phyloP scores from a whole-genome alignment of 2,888 invertebrate species.

The Caenorhabditis angaria region DNA sequence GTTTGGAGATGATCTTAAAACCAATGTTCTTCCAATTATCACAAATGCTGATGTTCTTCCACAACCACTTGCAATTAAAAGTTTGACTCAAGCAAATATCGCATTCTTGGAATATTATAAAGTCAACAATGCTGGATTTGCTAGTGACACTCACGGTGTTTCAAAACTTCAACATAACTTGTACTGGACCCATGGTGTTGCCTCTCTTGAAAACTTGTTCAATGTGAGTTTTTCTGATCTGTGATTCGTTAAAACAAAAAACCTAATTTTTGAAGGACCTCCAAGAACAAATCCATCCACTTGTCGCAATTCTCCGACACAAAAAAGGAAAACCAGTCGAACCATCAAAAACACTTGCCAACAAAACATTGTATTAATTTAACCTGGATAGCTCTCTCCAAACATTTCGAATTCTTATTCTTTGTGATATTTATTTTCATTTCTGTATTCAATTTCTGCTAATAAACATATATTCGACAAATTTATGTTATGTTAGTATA shows the following conservation, averaged over 20 bases:
- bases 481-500: too few species aligned
- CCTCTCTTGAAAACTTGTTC: constrained; percentile 59
- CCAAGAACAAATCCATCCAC: constrained; percentile 60
- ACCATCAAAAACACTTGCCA: constrained; percentile 22
- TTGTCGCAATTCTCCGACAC: constrained; percentile 60
- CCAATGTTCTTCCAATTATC: constrained; percentile 65
- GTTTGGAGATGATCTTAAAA: constrained; percentile 66
- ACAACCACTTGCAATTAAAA: constrained; percentile 62
- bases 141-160: constrained; percentile 44
- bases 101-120: constrained; percentile 67
- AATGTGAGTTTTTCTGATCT: constrained; percentile 33
- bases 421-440: neutral
- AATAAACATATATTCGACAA: too few species aligned
- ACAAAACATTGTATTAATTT: constrained; percentile 36
- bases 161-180: constrained; percentile 62
- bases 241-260: neutral
- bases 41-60: constrained; percentile 64
- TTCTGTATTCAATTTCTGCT: neutral
- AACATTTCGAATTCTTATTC: neutral
- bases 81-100: constrained; percentile 62
- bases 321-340: constrained; percentile 35
- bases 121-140: constrained; percentile 63
- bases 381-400: neutral
- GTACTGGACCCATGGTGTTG: constrained; percentile 60
- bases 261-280: constrained; percentile 45